Evolutionary conservation across 2,797 vertebrate species (phyloP).

Genomic region (Malurus splendens): DNA sequence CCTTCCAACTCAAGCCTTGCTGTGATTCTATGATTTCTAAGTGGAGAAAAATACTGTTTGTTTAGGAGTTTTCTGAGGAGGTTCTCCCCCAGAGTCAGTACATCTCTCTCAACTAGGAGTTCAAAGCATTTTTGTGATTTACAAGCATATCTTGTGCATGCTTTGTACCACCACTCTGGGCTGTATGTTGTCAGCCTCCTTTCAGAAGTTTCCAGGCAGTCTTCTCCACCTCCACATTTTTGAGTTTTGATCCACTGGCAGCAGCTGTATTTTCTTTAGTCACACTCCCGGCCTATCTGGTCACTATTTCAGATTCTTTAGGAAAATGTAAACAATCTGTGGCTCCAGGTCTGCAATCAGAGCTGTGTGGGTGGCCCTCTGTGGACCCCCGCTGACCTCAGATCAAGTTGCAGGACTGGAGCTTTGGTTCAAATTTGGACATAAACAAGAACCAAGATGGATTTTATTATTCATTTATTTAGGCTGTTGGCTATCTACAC

Average conservation of each 20-base stretch:
- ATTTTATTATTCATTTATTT: conserved; percentile 15
- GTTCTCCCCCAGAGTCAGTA: not conserved
- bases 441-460: conserved; percentile 1
- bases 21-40: not conserved
- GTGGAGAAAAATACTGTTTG: not conserved
- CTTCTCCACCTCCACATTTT: not conserved
- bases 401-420: conserved; percentile 40
- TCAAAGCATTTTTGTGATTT: not conserved
- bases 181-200: not conserved
- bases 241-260: conserved; percentile 20
- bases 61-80: not conserved
- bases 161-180: not conserved
- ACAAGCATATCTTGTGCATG: not conserved
- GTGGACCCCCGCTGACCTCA: conserved; percentile 25
- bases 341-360: conserved; percentile 43
- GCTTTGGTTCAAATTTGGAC: conserved; percentile 14
- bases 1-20: not conserved
- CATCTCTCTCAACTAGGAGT: not conserved
- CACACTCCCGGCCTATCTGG: conserved; percentile 32
- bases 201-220: not conserved
- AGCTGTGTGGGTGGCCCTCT: conserved; percentile 36
- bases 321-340: conserved; percentile 49
- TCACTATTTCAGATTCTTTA: conserved; percentile 47
- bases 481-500: conserved; percentile 7
- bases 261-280: conserved; percentile 62